Base-by-base conservation (phyloP, 2,888 invertebrate genomes). In the Cistogaster globosa region DNA sequence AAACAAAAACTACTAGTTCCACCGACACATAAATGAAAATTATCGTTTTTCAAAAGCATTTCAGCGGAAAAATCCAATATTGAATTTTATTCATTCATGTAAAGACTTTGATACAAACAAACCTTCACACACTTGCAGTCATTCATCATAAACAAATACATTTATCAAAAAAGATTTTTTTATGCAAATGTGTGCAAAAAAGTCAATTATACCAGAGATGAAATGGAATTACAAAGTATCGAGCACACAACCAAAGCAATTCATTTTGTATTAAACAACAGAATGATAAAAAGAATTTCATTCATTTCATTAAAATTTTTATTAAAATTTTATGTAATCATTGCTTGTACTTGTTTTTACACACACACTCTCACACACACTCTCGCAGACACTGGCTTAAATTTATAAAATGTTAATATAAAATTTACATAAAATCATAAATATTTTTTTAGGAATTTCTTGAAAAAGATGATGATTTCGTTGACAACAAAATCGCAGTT, bases 41-140 rank as follows among this genome's bases (percentile, higher is more conserved):
- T 82, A 91, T 91, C 90, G 75, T 79, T 90, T 90, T 91, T 91
- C 90, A 91, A 89, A 90, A 88, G 89, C 91, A 91, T 91, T 91
- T 91, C 89, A 89, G 91, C 91, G 91, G 90, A 88, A 91, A 91
- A 91, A 90, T 90, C 89, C 91, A 90, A 91, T 91, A 91, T 90
- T 90, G 90, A 89, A 91, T 91, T 82, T 90, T 90, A 91, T 90
- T 91, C 91, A 91, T 89, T 89, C 69, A 62, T 62, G 60, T 38
- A 51, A 18, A 60, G 68, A 51, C 68, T 88, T 88, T 85, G 75
- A 69, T 72, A 18, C 53, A 62, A 51, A 18, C 53, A 62, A 51
- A 74, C 62, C 14, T 32, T 16, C 38, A 74, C n/a, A 32, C 45
- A 42, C 26, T 67, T 51, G 0, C 26, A 53, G 20, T 6, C 74